Base-by-base conservation (phyloP, 2,113 vertebrate species). In the Poeciliopsis prolifica region DNA sequence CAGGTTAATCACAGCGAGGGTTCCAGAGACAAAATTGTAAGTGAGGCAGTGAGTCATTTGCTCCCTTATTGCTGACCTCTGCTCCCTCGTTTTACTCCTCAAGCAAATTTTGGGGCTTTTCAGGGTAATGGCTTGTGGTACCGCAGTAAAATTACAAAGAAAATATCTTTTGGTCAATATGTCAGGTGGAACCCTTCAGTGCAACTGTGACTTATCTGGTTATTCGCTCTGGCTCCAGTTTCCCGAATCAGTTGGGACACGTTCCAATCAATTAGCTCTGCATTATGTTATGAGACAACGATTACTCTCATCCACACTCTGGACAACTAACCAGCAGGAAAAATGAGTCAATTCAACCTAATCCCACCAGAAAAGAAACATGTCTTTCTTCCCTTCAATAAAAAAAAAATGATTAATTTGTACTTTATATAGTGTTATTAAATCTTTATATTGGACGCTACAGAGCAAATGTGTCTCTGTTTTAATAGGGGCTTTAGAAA, bases 191-290 rank as follows among this genome's bases (percentile, higher is more conserved):
- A 65, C 44, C 65, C 11, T 63, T 22, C 51, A 40, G 75, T 44
- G 61, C 65, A 22, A 3, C 61, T 44, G 26, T 54, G 72, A 77
- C 61, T 63, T 74, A 58, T 73, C 13, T 31, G 24, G 28, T 87
- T 80, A 68, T 82, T 87, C 80, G 42, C 61, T 74, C 68, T 4
- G 68, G 29, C 75, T 82, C 66, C 73, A 74, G 62, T 67, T 61
- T 71, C 70, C 64, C 24, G 77, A 65, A 75, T 87, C 87, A 79
- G 75, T 80, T 80, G 76, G 70, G 71, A 86, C 70, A 44, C 83
- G 67, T 68, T 81, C 81, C 79, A 88, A 81, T 91, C 87, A 91
- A 87, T 93, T 91, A 86, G 61, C 80, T 77, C 70, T 64, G 83
- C 77, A 87, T 88, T 89, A 89, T 90, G 89, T 87, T 85, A 61